phyloP scores from a whole-genome alignment of 92 coral and sea anemone species.

The Bergia sp. region DNA sequence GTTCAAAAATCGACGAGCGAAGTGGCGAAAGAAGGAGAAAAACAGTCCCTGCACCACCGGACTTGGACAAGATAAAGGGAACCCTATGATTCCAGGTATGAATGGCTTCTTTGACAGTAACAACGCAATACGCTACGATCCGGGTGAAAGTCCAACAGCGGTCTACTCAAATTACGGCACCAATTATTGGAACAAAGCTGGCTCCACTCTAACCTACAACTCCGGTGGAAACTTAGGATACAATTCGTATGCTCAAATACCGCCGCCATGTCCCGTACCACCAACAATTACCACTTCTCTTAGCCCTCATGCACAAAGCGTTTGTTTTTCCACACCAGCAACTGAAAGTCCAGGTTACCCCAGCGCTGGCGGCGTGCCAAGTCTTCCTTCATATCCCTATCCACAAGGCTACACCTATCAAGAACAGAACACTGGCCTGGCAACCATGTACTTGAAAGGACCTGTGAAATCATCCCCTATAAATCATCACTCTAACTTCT shows the following conservation, averaged over 20 bases:
- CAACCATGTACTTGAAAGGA: constrained; percentile 76
- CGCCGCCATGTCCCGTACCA: constrained; percentile 75
- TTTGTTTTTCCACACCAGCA: constrained; percentile 76
- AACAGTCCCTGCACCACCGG: constrained; percentile 78
- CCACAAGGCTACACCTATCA: constrained; percentile 80
- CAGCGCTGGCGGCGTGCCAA: constrained; percentile 68
- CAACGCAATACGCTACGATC: constrained; percentile 78
- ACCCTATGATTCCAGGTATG: constrained; percentile 74
- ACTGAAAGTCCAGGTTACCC: constrained; percentile 70
- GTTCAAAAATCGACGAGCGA: constrained; percentile 98
- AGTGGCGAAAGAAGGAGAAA: constrained; percentile 98
- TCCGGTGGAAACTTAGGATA: constrained; percentile 75
- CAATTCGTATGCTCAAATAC: constrained; percentile 70
- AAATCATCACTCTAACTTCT: constrained; percentile 83
- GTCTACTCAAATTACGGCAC: constrained; percentile 79
- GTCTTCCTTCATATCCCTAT: constrained; percentile 72
- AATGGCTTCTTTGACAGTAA: constrained; percentile 79
- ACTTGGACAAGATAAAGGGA: constrained; percentile 80
- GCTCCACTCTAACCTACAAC: constrained; percentile 68
- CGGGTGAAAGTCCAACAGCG: constrained; percentile 76
- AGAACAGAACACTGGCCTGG: constrained; percentile 70
- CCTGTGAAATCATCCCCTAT: constrained; percentile 67
- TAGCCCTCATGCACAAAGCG: constrained; percentile 62
- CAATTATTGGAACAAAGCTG: constrained; percentile 83
- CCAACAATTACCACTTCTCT: constrained; percentile 81